Conservation (phyloP, 92 coral and sea anemone genomes). For the Parazoanthus swiftii region DNA sequence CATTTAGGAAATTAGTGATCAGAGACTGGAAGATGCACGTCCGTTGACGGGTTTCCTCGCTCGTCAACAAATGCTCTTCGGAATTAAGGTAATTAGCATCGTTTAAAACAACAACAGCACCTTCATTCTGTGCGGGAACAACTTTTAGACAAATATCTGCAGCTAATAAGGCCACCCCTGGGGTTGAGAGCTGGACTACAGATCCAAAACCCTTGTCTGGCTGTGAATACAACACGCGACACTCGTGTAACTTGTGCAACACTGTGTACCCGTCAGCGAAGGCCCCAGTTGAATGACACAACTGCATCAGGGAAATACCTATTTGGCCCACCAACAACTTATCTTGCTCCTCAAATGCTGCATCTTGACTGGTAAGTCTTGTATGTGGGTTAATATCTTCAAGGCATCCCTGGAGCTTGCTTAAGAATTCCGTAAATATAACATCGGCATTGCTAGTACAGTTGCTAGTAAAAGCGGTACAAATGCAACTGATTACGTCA, state of each 20-base stretch:
- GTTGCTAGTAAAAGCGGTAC: constrained; percentile 48
- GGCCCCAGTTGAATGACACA: constrained; percentile 39
- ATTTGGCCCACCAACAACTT: constrained; percentile 65
- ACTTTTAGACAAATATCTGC: constrained; percentile 72
- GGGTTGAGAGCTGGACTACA: constrained; percentile 51
- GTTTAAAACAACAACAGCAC: constrained; percentile 75
- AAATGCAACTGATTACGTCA: constrained; percentile 47
- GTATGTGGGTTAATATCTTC: constrained; percentile 11
- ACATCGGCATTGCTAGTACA: constrained; percentile 46
- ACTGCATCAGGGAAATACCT: constrained; percentile 75
- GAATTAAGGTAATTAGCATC: constrained; percentile 65
- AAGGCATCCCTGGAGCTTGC: constrained; percentile 18
- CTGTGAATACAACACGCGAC: constrained; percentile 60
- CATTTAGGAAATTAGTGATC: constrained; percentile 43
- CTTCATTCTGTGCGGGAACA: constrained; percentile 58
- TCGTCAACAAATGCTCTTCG: constrained; percentile 29
- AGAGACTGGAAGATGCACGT: constrained; percentile 51
- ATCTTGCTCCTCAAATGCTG: constrained; percentile 58
- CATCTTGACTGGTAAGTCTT: constrained; percentile 44
- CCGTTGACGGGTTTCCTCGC: constrained; percentile 62
- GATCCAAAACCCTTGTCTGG: constrained; percentile 53
- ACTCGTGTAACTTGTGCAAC: constrained; percentile 71
- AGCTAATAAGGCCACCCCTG: constrained; percentile 68
- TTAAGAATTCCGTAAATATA: constrained; percentile 38
- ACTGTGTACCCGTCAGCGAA: constrained; percentile 66